A percentile compares a stretch with the other conserved stretches of the same genome.
phyloP scores from a whole-genome alignment of 2,888 invertebrate genomes.

The Eueremaeus valkanovi region DNA sequence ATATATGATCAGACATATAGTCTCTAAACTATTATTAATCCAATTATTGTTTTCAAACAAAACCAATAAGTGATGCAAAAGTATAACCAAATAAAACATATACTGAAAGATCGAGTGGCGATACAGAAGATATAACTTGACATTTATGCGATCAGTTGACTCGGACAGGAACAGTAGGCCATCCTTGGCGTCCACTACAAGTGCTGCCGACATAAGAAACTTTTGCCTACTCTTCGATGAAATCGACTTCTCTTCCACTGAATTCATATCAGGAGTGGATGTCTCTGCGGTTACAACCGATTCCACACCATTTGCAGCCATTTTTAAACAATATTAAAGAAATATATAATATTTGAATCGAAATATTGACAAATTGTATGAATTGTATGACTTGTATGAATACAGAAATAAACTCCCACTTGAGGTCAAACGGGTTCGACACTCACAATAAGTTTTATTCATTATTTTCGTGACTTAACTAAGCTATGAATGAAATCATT shows the following conservation, averaged over 20 bases:
- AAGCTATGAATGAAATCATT: neutral
- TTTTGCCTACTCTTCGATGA: neutral
- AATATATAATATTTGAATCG: neutral
- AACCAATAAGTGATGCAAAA: slow-evolving; percentile 51
- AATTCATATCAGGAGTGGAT: neutral
- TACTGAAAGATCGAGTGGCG: slow-evolving; percentile 51
- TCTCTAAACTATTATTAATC: slow-evolving; percentile 53
- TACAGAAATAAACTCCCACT: neutral
- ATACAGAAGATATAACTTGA: slow-evolving; percentile 52
- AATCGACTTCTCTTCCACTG: too few species aligned
- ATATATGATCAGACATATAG: slow-evolving; percentile 51
- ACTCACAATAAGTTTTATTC: neutral
- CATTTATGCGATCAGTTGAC: slow-evolving; percentile 43
- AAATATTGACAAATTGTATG: neutral
- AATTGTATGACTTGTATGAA: neutral
- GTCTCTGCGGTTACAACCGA: neutral
- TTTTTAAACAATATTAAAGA: neutral
- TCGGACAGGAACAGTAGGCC: slow-evolving; percentile 46
- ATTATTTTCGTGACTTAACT: neutral
- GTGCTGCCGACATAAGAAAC: slow-evolving; percentile 45
- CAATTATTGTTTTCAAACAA: slow-evolving; percentile 53
- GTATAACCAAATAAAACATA: slow-evolving; percentile 51
- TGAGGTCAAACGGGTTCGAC: slow-evolving; percentile 18
- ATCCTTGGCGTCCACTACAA: slow-evolving; percentile 47
- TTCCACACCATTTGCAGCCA: neutral